Conservation (phyloP, 2,113 vertebrate species). For the Tapirus terrestris region DNA sequence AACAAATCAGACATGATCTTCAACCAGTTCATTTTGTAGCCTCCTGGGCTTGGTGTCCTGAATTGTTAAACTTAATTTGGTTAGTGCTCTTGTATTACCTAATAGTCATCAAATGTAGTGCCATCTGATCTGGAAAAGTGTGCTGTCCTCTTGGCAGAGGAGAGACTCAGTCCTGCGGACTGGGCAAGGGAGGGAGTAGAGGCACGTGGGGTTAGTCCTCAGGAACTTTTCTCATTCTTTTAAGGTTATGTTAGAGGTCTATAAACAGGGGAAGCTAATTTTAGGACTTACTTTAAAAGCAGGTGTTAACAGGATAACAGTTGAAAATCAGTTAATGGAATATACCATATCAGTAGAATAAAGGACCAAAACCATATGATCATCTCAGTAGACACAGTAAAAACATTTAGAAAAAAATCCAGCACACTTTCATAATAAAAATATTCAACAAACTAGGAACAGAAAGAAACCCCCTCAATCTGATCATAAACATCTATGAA, state of each 20-base stretch:
- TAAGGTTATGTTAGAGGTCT: background rate
- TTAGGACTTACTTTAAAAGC: background rate
- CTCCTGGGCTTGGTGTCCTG: background rate
- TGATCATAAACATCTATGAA: background rate
- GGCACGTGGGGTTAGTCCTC: background rate
- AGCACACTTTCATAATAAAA: background rate
- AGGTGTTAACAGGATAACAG: background rate
- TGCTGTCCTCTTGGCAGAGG: background rate
- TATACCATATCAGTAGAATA: background rate
- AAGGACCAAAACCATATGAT: background rate
- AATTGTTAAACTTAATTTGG: background rate
- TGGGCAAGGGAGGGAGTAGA: background rate
- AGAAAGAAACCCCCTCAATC: background rate
- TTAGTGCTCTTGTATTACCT: background rate
- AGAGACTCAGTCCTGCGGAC: background rate
- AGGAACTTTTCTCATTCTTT: background rate
- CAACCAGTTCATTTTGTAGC: background rate
- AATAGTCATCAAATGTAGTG: background rate
- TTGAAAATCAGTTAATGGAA: background rate
- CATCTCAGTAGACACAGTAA: background rate
- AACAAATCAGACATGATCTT: background rate
- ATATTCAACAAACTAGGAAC: background rate
- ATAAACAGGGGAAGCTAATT: background rate
- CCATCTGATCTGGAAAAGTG: background rate
- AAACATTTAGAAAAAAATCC: background rate